Base-by-base conservation (phyloP, 2,888 invertebrate genomes). In the Tiliacea citrago region DNA sequence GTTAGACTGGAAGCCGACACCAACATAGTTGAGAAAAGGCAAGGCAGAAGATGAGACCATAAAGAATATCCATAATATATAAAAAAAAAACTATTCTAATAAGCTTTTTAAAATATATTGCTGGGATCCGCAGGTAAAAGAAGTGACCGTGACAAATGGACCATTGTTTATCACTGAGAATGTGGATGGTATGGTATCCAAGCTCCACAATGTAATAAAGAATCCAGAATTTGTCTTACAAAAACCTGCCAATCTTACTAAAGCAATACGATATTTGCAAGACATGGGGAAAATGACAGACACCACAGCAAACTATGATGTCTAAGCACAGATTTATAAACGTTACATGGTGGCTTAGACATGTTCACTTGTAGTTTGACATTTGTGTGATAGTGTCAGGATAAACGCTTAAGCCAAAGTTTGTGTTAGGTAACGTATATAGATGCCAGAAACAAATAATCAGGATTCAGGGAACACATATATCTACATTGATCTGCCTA, bases 151-250 rank as follows among this genome's bases (percentile, higher is more conserved):
- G 55, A 74, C 49, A 65, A 65, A 57, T 65, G 29, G 7, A 49
- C 65, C 55, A 57, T 57, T 74, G 74, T 42, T 42, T 63, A 16
- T 42, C 9, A 18, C 18, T 49, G 63, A 49, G 13, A 42, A 18
- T 74, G 62, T 73, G 35, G 35, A 66, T 24, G 35, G 45, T 61
- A 29, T 47, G 60, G n/a, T 47, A 35, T n/a, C 13, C 4, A 12
- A 57, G 39, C n/a, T 57, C 7, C n/a, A n/a, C 65, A 74, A 45
- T 21, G 35, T 57, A 9, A 75, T 35, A 45, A 58, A 66, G 42
- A 45, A 66, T 75, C 35, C 12, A 51, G 29, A 18, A 8, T 49
- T 4, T 29, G 49, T 51, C 35, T 74, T 49, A 47, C 6, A 29
- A 0, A 24, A 42, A 73, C 6, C n/a, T 58, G 12, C 8, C 29